Base-by-base conservation (phyloP, 1,140 invertebrate genomes). In the Megathymus violae region DNA sequence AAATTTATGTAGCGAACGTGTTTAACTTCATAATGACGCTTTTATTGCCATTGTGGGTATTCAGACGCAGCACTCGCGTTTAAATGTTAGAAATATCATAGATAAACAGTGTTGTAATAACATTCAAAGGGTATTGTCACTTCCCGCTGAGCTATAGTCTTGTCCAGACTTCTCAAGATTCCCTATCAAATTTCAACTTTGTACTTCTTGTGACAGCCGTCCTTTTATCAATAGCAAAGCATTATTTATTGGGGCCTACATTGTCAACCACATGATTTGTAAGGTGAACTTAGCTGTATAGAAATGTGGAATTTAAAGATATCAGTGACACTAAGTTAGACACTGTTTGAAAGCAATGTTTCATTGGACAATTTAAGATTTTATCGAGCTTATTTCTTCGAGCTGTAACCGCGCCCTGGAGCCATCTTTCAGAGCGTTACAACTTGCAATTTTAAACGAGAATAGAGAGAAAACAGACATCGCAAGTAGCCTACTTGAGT, bases 161-260 rank as follows among this genome's bases (percentile, higher is more conserved):
- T 76, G 74, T 82, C 73, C 61, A 43, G 34, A 60, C 67, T 75
- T 79, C 79, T 80, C 73, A 76, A 84, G 84, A 82, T 84, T 70
- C 62, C 48, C 68, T 87, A 88, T 87, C 84, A 80, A 76, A 73
- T 77, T 77, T 86, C 77, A 84, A 88, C 82, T 85, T 76, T 82
- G 84, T 84, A 74, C 76, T 64, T 67, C 50, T 75, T 69, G 73
- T 72, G 70, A 71, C 74, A 76, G 64, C 52, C 51, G 71, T 73
- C 69, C 31, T 74, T 74, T 79, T 85, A 82, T 82, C 76, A 63
- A 66, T 67, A 66, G 73, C 58, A 62, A 58, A 74, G 64, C 59
- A 75, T 84, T 80, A 83, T 85, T 86, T 84, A 82, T 79, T 71
- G 69, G 50, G 34, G 51, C 58, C 63, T 64, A 60, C 62, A 64